Conservation (phyloP, 2,797 vertebrate genomes). For the Intellagama lesueurii region DNA sequence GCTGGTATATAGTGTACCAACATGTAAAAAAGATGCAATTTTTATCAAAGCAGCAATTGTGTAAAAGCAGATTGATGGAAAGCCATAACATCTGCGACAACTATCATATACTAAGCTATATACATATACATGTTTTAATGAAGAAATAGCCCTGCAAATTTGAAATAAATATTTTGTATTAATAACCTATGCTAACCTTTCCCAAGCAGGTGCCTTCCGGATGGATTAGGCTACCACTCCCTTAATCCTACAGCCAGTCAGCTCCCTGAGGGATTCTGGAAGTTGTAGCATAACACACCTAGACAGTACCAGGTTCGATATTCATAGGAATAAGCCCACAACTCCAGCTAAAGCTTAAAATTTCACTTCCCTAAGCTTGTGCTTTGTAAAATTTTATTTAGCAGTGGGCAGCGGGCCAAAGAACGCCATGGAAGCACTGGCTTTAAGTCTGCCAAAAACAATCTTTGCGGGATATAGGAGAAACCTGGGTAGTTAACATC, state of each 20-base stretch:
- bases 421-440: slow-evolving; percentile 34
- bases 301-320: neutral
- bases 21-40: too few species aligned
- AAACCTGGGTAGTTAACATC: slow-evolving; percentile 74
- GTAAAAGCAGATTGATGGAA: too few species aligned
- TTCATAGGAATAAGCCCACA: neutral
- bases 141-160: too few species aligned
- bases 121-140: too few species aligned
- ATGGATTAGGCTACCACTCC: neutral
- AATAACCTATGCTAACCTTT: neutral
- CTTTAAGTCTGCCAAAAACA: slow-evolving; percentile 58
- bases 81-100: too few species aligned
- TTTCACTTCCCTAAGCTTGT: slow-evolving; percentile 23
- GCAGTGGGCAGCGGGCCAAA: slow-evolving; percentile 22
- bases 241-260: neutral
- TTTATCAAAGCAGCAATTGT: too few species aligned
- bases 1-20: too few species aligned
- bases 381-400: neutral
- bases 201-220: neutral
- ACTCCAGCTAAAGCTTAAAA: neutral
- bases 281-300: neutral
- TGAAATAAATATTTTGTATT: too few species aligned
- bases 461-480: slow-evolving; percentile 69
- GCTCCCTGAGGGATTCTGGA: too few species aligned
- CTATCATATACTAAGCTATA: too few species aligned